A percentile compares a stretch with the other conserved stretches of the same genome.
phyloP scores from a whole-genome alignment of 2,113 vertebrate genomes.

The Cyanoramphus novaezelandiae region DNA sequence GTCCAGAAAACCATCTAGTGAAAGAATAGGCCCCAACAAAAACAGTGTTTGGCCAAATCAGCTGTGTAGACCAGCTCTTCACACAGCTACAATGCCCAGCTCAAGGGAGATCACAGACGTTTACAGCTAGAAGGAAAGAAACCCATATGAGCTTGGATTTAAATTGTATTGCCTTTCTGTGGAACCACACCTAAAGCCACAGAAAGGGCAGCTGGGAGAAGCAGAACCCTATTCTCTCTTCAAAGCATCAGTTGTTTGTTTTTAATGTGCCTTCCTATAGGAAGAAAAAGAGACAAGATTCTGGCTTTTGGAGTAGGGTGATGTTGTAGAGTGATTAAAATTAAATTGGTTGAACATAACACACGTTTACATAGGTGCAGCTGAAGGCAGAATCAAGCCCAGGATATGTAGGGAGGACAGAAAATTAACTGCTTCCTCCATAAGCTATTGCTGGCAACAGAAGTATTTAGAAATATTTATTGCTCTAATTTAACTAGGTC shows the following conservation, averaged over 20 bases:
- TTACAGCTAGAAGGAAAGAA: not conserved
- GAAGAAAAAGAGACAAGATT: not conserved
- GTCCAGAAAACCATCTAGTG: not conserved
- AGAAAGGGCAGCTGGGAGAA: not conserved
- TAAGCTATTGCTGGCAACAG: not conserved
- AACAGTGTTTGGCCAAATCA: not conserved
- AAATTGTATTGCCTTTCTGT: not conserved
- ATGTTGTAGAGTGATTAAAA: not conserved
- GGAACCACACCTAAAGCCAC: not conserved
- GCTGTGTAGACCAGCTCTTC: not conserved
- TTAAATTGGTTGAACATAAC: not conserved
- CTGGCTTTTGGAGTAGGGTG: not conserved
- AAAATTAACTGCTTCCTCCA: not conserved
- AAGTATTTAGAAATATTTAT: not conserved
- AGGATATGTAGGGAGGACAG: not conserved
- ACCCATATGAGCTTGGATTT: not conserved
- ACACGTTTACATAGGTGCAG: not conserved
- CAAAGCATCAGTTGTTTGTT: not conserved
- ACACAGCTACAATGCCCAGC: not conserved
- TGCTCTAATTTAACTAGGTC: not conserved
- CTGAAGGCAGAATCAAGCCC: not conserved
- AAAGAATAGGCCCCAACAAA: not conserved
- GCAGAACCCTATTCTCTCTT: not conserved
- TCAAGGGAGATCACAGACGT: rapidly evolving
- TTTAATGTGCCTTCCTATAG: not conserved